These are phyloP conservation scores for Scomber japonicus DNA, from an alignment of 2,113 vertebrate species.

Conservation along the genomic window DNA sequence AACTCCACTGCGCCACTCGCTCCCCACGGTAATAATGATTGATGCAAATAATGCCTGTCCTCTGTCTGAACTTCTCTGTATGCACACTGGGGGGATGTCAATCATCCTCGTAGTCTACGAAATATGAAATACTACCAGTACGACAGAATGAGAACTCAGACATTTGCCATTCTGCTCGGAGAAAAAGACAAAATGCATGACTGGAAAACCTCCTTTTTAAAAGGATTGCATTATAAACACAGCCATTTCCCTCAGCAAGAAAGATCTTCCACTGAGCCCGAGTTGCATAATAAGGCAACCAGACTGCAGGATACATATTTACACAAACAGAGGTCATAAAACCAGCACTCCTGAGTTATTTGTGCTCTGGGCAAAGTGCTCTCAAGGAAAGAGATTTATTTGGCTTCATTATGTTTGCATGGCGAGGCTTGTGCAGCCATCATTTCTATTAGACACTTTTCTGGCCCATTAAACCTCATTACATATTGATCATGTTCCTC, in stretches of 20 bases:
- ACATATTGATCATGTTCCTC: slow-evolving; percentile 77
- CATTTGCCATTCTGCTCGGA: slow-evolving; percentile 14
- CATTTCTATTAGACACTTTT: slow-evolving; percentile 79
- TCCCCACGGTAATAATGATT: slow-evolving; percentile 50
- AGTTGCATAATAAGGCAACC: slow-evolving; percentile 70
- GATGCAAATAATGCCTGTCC: slow-evolving; percentile 65
- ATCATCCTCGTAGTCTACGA: slow-evolving; percentile 53
- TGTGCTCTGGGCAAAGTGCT: slow-evolving; percentile 69
- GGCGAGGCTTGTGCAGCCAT: slow-evolving; percentile 65
- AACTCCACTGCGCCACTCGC: background rate
- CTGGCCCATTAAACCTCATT: slow-evolving; percentile 81
- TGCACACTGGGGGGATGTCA: slow-evolving; percentile 52
- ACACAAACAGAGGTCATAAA: slow-evolving; percentile 76
- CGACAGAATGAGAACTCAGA: slow-evolving; percentile 25
- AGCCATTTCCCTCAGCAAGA: slow-evolving; percentile 54
- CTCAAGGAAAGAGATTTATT: slow-evolving; percentile 75
- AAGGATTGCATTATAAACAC: slow-evolving; percentile 65
- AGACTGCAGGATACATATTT: slow-evolving; percentile 77
- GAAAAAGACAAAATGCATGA: slow-evolving; percentile 24
- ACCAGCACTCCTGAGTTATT: slow-evolving; percentile 71
- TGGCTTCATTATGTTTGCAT: slow-evolving; percentile 75
- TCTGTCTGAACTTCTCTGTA: slow-evolving; percentile 64
- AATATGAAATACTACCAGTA: slow-evolving; percentile 33
- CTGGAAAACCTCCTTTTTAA: slow-evolving; percentile 40
- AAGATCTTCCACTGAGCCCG: slow-evolving; percentile 49